Conservation (phyloP, 2,888 invertebrate species). For the Cephalotes varians region DNA sequence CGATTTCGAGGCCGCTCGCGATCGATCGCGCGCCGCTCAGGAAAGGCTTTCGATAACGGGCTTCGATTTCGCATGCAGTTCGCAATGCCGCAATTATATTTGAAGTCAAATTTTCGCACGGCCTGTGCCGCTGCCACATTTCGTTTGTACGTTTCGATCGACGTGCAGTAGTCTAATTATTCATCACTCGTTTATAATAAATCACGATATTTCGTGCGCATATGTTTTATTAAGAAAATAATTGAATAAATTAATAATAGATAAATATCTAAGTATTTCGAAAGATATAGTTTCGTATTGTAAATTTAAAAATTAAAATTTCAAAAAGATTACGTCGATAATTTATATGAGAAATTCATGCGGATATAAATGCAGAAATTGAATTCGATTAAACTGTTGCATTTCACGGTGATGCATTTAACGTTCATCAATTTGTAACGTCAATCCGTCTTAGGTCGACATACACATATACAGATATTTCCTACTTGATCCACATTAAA, state of each 20-base stretch:
- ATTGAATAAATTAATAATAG: neutral
- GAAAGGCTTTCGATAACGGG: conserved; percentile 47
- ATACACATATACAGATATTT: conserved; percentile 24
- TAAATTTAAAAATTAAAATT: neutral
- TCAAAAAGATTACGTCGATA: neutral
- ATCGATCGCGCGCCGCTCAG: conserved; percentile 63
- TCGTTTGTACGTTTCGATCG: neutral
- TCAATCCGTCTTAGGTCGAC: conserved; percentile 40
- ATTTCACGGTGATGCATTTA: neutral
- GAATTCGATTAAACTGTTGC: conserved; percentile 40
- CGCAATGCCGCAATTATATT: conserved; percentile 49
- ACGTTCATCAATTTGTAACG: conserved; percentile 31
- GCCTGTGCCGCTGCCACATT: neutral
- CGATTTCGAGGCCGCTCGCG: conserved; percentile 60
- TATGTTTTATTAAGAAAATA: neutral
- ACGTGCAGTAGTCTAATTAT: conserved; percentile 3
- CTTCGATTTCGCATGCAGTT: conserved; percentile 36
- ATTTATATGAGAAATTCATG: conserved; percentile 1
- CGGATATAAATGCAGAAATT: neutral
- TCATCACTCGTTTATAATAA: conserved; percentile 3
- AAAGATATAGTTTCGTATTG: neutral
- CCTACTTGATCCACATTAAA: conserved; percentile 34
- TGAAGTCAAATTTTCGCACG: conserved; percentile 18
- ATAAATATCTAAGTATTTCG: neutral
- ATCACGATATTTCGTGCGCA: neutral